phyloP scores from a whole-genome alignment of 2,113 vertebrate genomes.

The Danionella cerebrum region DNA sequence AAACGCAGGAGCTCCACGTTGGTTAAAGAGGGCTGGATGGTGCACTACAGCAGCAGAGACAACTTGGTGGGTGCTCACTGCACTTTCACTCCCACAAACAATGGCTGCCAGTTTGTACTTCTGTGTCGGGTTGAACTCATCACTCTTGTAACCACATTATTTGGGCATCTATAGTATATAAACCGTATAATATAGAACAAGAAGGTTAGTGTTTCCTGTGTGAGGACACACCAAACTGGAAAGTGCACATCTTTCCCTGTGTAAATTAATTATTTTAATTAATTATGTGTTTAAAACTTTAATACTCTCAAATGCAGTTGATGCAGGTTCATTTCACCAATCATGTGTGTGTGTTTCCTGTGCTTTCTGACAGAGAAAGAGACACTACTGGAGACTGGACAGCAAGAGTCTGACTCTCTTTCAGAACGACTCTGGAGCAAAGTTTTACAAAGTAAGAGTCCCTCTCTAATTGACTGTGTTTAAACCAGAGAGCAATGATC shows the following conservation, averaged over 20 bases:
- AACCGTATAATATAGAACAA: no score
- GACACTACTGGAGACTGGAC: slow-evolving; percentile 97
- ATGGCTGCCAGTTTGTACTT: no score
- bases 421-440: slow-evolving; percentile 95
- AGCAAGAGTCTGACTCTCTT: slow-evolving; percentile 93
- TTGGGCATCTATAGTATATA: no score
- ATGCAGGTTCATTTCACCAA: not conserved
- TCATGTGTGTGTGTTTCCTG: slow-evolving; percentile 12
- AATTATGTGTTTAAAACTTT: no score
- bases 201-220: no score
- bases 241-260: no score
- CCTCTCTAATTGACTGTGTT: not conserved
- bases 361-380: slow-evolving; percentile 88
- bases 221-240: no score
- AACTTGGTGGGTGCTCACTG: slow-evolving; percentile 78
- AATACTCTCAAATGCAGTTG: not conserved
- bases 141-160: no score
- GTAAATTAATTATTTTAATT: no score
- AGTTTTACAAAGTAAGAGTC: slow-evolving; percentile 85
- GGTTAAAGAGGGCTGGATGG: slow-evolving; percentile 99
- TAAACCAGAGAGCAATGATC: not conserved
- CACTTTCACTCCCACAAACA: not conserved
- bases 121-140: no score
- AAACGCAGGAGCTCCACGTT: slow-evolving; percentile 97
- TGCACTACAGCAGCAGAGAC: slow-evolving; percentile 93